Percentiles rank a stretch among this genome's conserved stretches.
Evolutionary conservation across 2,113 vertebrate species (phyloP).

Genomic region (Hippocampus guttulatus): DNA sequence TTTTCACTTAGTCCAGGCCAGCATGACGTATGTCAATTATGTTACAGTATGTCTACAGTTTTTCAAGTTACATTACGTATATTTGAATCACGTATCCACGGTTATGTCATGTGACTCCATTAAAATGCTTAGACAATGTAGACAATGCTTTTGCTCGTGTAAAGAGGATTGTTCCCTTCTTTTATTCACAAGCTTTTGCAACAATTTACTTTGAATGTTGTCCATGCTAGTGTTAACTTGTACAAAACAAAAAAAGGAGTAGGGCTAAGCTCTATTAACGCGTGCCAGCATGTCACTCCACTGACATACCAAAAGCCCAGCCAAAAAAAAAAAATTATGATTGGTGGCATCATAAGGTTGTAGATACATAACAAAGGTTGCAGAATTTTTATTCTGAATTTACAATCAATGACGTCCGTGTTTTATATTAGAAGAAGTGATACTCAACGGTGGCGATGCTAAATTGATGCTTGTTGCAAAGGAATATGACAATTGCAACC

Average conservation of each 20-base stretch:
- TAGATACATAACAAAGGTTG: background rate
- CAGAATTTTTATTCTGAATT: constrained; percentile 17
- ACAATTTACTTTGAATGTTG: constrained; percentile 37
- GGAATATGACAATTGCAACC: constrained; percentile 42
- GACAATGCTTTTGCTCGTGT: constrained; percentile 7
- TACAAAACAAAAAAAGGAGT: background rate
- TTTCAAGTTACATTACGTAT: constrained; percentile 11
- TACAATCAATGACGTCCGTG: constrained; percentile 28
- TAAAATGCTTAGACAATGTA: background rate
- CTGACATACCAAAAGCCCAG: constrained; percentile 22
- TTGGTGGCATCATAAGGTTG: background rate
- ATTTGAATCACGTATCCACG: constrained; percentile 30
- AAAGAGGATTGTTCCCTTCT: constrained; percentile 5
- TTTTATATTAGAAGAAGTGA: constrained; percentile 14
- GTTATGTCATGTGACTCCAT: background rate
- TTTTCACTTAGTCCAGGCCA: background rate
- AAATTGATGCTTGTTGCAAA: constrained; percentile 44
- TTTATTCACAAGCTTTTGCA: constrained; percentile 27
- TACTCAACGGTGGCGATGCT: constrained; percentile 3
- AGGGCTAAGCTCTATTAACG: constrained; percentile 23
- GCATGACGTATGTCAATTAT: background rate
- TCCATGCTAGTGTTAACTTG: constrained; percentile 21
- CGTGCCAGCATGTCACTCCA: constrained; percentile 17
- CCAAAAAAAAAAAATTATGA: constrained; percentile 25
- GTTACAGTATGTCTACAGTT: background rate